Conservation (phyloP, 2,113 vertebrate genomes). For the Barnardius zonarius region DNA sequence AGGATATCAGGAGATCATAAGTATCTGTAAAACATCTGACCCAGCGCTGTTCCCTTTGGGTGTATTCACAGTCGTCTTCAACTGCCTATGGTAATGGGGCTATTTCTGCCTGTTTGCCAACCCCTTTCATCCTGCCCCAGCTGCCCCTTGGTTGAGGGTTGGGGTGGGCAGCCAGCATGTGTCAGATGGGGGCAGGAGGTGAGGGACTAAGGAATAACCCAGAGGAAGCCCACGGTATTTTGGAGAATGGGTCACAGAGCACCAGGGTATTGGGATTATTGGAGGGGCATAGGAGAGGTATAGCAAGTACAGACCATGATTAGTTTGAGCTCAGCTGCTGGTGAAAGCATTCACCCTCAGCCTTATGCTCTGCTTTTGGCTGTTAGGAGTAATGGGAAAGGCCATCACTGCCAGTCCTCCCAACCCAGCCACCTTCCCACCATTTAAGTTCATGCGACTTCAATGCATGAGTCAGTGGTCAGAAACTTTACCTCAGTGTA, state of each 20-base stretch:
- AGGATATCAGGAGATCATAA: constrained; percentile 23
- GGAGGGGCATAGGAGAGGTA: neutral
- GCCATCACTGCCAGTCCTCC: neutral
- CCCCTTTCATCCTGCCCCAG: neutral
- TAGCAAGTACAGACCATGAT: neutral
- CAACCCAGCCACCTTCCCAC: neutral
- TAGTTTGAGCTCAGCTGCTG: neutral
- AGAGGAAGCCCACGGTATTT: neutral
- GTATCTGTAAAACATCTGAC: neutral
- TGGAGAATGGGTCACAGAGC: neutral
- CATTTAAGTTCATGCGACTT: neutral
- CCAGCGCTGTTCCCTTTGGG: neutral
- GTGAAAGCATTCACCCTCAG: neutral
- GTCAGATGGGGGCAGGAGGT: neutral
- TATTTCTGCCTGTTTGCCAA: neutral
- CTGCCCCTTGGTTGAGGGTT: neutral
- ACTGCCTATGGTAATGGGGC: neutral
- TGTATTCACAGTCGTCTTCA: accelerated
- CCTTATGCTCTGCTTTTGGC: neutral
- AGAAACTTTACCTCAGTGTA: neutral
- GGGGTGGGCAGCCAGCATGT: neutral
- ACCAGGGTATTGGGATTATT: accelerated
- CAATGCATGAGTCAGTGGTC: accelerated
- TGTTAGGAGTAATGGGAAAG: neutral
- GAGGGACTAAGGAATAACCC: neutral